These are phyloP conservation scores for Eretmochelys imbricata DNA, from an alignment of 2,113 vertebrate genomes.

Conservation along the genomic window DNA sequence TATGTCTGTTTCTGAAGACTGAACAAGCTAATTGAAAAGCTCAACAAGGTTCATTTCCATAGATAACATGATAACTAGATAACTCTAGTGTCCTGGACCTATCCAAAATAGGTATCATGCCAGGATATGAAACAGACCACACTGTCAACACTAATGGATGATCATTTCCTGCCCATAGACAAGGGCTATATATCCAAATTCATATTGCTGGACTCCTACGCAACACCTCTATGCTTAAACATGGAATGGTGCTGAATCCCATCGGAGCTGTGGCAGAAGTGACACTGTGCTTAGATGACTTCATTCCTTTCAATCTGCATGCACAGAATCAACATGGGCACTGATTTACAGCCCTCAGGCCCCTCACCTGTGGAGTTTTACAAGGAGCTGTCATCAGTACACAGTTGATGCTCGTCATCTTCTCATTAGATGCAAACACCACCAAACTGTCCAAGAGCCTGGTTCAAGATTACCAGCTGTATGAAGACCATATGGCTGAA, in stretches of 20 bases:
- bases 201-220: conserved; percentile 8
- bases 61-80: background rate
- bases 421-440: background rate
- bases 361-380: background rate
- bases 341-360: background rate
- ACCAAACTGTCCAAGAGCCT: accelerated
- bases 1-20: conserved; percentile 9
- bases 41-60: background rate
- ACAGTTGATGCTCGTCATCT: background rate
- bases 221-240: conserved; percentile 47
- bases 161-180: conserved; percentile 4
- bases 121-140: background rate
- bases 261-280: conserved; percentile 13
- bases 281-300: conserved; percentile 16
- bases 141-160: conserved; percentile 44
- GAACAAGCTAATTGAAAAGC: background rate
- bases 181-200: conserved; percentile 42
- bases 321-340: background rate
- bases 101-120: conserved; percentile 3
- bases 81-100: background rate
- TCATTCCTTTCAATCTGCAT: conserved; percentile 20
- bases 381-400: background rate
- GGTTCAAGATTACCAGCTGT: background rate
- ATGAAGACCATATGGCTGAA: background rate
- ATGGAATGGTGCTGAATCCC: conserved; percentile 40